Percentiles rank a stretch among this genome's conserved stretches.
phyloP scores from a whole-genome alignment of 2,888 invertebrate species.

The Stramonita haemastoma region DNA sequence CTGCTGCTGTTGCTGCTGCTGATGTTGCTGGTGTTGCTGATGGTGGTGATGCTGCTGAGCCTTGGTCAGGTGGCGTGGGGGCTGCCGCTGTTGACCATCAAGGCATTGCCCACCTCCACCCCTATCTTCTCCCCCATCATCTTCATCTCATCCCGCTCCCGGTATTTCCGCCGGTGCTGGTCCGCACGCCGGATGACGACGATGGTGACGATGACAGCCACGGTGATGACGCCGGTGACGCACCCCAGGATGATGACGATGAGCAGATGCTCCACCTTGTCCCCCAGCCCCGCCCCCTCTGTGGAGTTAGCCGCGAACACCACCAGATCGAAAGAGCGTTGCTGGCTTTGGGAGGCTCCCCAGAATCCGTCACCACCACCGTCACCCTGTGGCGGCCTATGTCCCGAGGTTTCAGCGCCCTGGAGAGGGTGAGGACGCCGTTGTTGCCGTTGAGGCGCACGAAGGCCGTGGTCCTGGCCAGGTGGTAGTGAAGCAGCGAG shows the following conservation, averaged over 20 bases:
- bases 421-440: conserved; percentile 49
- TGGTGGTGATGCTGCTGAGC: conserved; percentile 31
- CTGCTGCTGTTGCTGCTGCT: background rate
- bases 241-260: conserved; percentile 54
- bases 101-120: conserved; percentile 45
- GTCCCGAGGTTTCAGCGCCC: conserved; percentile 48
- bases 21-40: conserved; percentile 16
- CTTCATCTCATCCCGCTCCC: conserved; percentile 18
- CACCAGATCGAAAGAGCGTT: conserved; percentile 50
- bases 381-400: conserved; percentile 49
- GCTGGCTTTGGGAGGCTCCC: conserved; percentile 44
- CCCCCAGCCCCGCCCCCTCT: conserved; percentile 37
- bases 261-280: conserved; percentile 53
- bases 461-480: conserved; percentile 45
- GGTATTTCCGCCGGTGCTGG: conserved; percentile 48
- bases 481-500: conserved; percentile 51
- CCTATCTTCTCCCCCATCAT: conserved; percentile 24
- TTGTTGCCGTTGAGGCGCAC: conserved; percentile 43
- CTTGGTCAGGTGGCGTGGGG: conserved; percentile 44
- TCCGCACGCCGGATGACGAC: conserved; percentile 52
- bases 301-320: conserved; percentile 52
- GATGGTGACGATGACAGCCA: conserved; percentile 55
- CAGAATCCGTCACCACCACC: conserved; percentile 51
- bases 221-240: conserved; percentile 53
- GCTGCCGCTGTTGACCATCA: conserved; percentile 49